Evolutionary conservation across 1,140 invertebrate genomes (phyloP).

Genomic region (Aphaenogaster floridana): DNA sequence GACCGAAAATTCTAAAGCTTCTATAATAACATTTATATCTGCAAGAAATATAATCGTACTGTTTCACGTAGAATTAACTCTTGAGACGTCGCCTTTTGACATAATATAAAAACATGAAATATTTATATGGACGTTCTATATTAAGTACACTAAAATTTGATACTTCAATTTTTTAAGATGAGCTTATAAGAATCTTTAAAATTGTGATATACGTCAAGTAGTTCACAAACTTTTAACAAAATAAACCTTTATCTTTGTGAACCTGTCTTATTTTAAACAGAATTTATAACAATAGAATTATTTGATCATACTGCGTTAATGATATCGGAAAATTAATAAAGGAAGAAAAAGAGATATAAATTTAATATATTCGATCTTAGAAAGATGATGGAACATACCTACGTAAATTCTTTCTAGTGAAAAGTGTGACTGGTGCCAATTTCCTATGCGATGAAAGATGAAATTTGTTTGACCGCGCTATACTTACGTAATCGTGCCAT

Average conservation of each 20-base stretch:
- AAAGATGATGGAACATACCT: neutral
- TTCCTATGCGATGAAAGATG: neutral
- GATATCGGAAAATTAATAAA: neutral
- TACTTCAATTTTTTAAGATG: neutral
- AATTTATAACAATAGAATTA: neutral
- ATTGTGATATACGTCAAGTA: neutral
- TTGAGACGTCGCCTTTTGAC: neutral
- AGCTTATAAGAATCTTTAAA: neutral
- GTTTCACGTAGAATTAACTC: slow-evolving; percentile 6
- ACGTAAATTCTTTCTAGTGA: neutral
- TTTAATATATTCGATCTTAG: neutral
- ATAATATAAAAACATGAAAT: neutral
- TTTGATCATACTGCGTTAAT: neutral
- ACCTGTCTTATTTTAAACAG: slow-evolving; percentile 2
- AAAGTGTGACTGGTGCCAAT: neutral
- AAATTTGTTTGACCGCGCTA: slow-evolving; percentile 4
- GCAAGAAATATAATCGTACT: neutral
- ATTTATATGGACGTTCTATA: neutral
- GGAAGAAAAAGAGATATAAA: neutral
- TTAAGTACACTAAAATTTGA: neutral
- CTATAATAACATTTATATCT: slow-evolving; percentile 27
- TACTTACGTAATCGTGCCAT: slow-evolving; percentile 94
- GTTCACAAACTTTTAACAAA: neutral
- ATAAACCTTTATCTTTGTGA: neutral
- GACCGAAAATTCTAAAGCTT: slow-evolving; percentile 18